Evolutionary conservation across 1,140 invertebrate genomes (phyloP).

Genomic region (Wasmannia auropunctata): DNA sequence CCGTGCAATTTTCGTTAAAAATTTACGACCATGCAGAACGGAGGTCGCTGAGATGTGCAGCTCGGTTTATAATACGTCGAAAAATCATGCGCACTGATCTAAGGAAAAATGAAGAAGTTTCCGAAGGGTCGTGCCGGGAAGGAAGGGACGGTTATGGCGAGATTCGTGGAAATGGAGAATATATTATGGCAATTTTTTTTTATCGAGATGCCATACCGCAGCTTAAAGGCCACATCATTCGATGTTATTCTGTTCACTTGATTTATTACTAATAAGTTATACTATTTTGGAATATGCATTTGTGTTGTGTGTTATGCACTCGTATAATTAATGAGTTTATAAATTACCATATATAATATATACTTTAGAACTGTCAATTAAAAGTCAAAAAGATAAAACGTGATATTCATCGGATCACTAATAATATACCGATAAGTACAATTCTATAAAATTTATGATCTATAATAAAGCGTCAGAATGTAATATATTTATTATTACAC

Average conservation of each 20-base stretch:
- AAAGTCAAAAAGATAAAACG: not conserved
- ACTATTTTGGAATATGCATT: not conserved
- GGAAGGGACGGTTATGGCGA: not conserved
- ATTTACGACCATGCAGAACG: not conserved
- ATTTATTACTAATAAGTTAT: not conserved
- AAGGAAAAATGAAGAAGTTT: constrained; percentile 4
- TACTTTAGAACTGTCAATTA: not conserved
- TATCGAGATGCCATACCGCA: not conserved
- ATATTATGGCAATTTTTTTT: not conserved
- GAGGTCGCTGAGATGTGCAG: constrained; percentile 18
- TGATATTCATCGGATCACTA: constrained; percentile 17
- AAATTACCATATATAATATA: not conserved
- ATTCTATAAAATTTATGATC: constrained; percentile 54
- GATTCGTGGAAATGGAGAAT: constrained; percentile 13
- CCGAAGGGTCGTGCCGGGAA: not conserved
- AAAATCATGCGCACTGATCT: constrained; percentile 38
- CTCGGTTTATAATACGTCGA: too few species aligned
- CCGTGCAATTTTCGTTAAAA: constrained; percentile 38
- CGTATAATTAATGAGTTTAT: not conserved
- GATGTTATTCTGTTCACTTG: not conserved
- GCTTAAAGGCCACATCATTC: not conserved
- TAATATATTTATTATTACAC: not conserved
- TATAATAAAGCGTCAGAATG: not conserved
- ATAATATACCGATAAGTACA: constrained; percentile 52
- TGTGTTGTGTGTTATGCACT: not conserved